Conservation (phyloP, 1,140 invertebrate genomes). For the Trichonephila clavata region DNA sequence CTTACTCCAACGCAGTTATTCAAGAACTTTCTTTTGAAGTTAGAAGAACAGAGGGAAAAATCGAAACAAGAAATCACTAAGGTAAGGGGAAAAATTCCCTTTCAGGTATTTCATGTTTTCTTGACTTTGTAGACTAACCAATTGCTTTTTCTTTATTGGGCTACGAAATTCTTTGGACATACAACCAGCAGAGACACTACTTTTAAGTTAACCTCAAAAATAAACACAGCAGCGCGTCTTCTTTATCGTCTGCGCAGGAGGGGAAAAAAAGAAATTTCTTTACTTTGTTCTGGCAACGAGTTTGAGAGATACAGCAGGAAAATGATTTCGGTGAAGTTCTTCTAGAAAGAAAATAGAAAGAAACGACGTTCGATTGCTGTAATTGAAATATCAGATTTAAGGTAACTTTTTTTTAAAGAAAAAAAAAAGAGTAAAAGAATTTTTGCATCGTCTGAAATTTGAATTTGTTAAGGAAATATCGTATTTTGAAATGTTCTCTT, state of each 20-base stretch:
- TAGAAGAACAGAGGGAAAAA: neutral
- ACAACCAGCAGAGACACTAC: slow-evolving; percentile 62
- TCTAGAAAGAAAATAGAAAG: neutral
- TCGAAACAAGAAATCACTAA: slow-evolving; percentile 52
- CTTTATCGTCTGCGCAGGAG: slow-evolving; percentile 32
- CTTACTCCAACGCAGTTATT: neutral
- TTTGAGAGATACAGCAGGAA: slow-evolving; percentile 30
- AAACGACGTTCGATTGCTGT: slow-evolving; percentile 23
- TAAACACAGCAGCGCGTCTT: slow-evolving; percentile 65
- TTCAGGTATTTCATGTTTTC: slow-evolving; percentile 53
- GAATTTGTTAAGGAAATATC: slow-evolving; percentile 2
- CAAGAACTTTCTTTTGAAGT: slow-evolving; percentile 44
- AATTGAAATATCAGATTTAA: slow-evolving; percentile 75
- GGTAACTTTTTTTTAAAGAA: neutral
- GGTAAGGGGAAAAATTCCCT: slow-evolving; percentile 52
- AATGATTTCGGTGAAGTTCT: neutral
- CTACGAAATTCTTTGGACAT: slow-evolving; percentile 67
- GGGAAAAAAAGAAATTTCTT: slow-evolving; percentile 36
- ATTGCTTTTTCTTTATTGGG: slow-evolving; percentile 66
- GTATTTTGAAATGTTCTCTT: neutral
- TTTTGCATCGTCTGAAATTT: slow-evolving; percentile 35
- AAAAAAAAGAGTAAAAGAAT: slow-evolving; percentile 18
- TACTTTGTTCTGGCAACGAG: slow-evolving; percentile 62
- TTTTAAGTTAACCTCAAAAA: slow-evolving; percentile 75
- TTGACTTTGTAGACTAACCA: slow-evolving; percentile 72